Evolutionary conservation across 2,888 invertebrate species (phyloP), one percentile per base, ranked within the genome.

Genomic region (Drosophila rubida): DNA sequence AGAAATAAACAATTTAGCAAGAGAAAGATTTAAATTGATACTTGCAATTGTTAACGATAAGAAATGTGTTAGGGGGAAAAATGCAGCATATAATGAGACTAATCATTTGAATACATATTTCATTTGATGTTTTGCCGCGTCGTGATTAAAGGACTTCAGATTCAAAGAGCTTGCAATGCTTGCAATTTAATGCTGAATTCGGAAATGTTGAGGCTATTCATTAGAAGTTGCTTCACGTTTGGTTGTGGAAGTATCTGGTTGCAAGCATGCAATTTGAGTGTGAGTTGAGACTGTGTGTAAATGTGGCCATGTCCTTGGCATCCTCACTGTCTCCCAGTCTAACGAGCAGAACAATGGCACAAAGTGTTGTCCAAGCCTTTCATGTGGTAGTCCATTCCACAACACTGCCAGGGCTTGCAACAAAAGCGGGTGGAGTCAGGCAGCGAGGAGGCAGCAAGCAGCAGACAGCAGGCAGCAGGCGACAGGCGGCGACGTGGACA

Each of bases 401-500:
- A 16, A 27, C 5, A 25, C 25, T 25, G n/a, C 4, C 9, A 9
- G 9, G 4, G 48, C 54, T 41, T 48, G 37, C 51, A 4, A 27
- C 35, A 35, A 51, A 55, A 48, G 35, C 32, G 19, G 48, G 49
- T 23, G 23, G 6, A 6, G 7, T 25, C 25, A 25, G 7, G n/a
- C n/a, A n/a, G n/a, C n/a, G n/a, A 4, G 6, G 25, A 37, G 19
- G n/a, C n/a, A 19, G 19, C 7, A 25, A 23, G 8, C 22, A 39
- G n/a, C n/a, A 22, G 16, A 7, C 14, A 19, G 13, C 1, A 37
- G 37, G 14, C 37, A 6, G 7, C 37, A 16, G 39, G 35, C 48
- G 30, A 30, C 42, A 59, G 63, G 32, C 37, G 54, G n/a, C 44
- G 55, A 25, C 22, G 66, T 75, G 85, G 67, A 75, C 71, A 83